phyloP scores from a whole-genome alignment of 2,113 vertebrate genomes.

The Stegastes partitus region DNA sequence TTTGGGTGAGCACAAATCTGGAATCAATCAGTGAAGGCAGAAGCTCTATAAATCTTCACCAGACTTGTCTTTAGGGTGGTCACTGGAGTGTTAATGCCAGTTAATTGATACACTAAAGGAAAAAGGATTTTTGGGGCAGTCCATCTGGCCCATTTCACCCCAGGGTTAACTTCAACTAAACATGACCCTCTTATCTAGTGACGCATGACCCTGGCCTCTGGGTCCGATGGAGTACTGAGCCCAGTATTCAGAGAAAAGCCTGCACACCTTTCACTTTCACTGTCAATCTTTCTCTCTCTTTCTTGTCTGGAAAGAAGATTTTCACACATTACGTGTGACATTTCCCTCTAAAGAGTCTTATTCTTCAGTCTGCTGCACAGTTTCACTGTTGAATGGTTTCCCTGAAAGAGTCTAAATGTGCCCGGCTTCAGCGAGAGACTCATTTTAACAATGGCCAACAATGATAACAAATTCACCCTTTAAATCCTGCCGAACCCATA shows the following conservation, averaged over 20 bases:
- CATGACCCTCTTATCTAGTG: slow-evolving; percentile 58
- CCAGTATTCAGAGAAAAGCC: slow-evolving; percentile 53
- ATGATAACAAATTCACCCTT: slow-evolving; percentile 52
- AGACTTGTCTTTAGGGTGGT: slow-evolving; percentile 52
- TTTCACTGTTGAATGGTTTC: slow-evolving; percentile 70
- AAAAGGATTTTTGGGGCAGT: slow-evolving; percentile 27
- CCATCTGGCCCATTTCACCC: slow-evolving; percentile 59
- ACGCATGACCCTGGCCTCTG: slow-evolving; percentile 55
- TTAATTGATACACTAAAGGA: slow-evolving; percentile 49
- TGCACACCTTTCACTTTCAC: slow-evolving; percentile 10
- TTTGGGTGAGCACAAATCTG: slow-evolving; percentile 12
- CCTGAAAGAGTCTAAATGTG: slow-evolving; percentile 65
- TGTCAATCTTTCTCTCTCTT: not conserved
- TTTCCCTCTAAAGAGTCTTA: slow-evolving; percentile 57
- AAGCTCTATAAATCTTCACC: slow-evolving; percentile 13
- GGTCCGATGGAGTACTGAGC: slow-evolving; percentile 12
- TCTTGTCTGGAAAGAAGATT: slow-evolving; percentile 23
- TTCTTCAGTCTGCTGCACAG: slow-evolving; percentile 55
- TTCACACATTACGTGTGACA: slow-evolving; percentile 49
- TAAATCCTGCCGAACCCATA: slow-evolving; percentile 34
- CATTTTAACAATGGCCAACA: slow-evolving; percentile 67
- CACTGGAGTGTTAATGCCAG: slow-evolving; percentile 59
- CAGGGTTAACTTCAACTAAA: slow-evolving; percentile 68
- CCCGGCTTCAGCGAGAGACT: slow-evolving; percentile 56
- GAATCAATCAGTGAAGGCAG: slow-evolving; percentile 27